These are phyloP conservation scores for Platycnemis pennipes DNA, from an alignment of 2,888 invertebrate genomes.

Conservation along the genomic window DNA sequence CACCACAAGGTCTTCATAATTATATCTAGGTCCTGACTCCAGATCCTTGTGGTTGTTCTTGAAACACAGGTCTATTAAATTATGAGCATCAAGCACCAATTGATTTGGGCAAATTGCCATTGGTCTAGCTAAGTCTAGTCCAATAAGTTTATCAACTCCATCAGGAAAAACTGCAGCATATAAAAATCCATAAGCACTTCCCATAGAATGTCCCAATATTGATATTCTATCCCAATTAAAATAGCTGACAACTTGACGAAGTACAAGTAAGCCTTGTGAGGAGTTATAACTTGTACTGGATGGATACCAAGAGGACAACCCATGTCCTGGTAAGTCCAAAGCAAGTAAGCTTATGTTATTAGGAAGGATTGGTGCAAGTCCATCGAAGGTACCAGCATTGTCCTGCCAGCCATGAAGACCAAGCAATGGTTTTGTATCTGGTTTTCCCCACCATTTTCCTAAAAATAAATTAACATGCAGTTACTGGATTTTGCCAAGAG, in stretches of 20 bases:
- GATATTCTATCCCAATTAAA: constrained; percentile 74
- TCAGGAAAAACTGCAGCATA: constrained; percentile 74
- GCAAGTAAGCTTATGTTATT: constrained; percentile 74
- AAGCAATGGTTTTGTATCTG: constrained; percentile 73
- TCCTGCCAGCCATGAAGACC: constrained; percentile 76
- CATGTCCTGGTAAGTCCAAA: constrained; percentile 76
- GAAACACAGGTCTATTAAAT: constrained; percentile 68
- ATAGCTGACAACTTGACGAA: constrained; percentile 74
- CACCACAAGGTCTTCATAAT: constrained; percentile 68
- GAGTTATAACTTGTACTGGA: constrained; percentile 73
- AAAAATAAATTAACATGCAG: not conserved
- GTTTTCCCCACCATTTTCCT: constrained; percentile 75
- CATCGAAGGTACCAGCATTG: constrained; percentile 76
- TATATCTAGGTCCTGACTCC: constrained; percentile 69
- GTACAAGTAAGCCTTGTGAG: constrained; percentile 72
- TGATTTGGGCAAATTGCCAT: constrained; percentile 57
- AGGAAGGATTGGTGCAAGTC: constrained; percentile 74
- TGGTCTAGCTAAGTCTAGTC: constrained; percentile 73
- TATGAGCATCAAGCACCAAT: constrained; percentile 68
- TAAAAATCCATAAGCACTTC: constrained; percentile 72
- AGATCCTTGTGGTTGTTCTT: constrained; percentile 58
- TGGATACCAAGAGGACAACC: constrained; percentile 75
- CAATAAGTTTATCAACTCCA: constrained; percentile 72
- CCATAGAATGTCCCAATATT: constrained; percentile 74
- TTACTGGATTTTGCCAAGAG: too few species aligned